Evolutionary conservation across 2,888 invertebrate genomes (phyloP).

Genomic region (Torymus auratus): DNA sequence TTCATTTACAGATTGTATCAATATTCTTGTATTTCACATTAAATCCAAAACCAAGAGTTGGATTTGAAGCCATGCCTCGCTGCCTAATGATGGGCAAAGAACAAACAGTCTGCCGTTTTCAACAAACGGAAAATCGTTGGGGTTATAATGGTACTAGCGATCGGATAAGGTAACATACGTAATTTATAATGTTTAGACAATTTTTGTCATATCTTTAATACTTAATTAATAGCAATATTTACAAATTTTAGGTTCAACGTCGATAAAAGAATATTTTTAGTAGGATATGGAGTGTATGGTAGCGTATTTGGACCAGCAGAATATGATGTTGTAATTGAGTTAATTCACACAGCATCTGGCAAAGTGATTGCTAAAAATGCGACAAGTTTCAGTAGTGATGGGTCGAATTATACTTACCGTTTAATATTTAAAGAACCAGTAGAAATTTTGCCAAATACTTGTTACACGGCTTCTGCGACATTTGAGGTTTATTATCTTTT

Average conservation of each 20-base stretch:
- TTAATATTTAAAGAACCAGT: conserved; percentile 91
- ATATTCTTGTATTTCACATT: conserved; percentile 85
- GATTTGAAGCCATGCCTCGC: conserved; percentile 84
- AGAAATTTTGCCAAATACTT: conserved; percentile 86
- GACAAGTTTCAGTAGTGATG: conserved; percentile 87
- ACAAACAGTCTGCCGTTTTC: conserved; percentile 85
- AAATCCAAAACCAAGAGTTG: conserved; percentile 86
- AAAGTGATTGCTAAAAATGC: conserved; percentile 86
- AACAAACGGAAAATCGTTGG: conserved; percentile 87
- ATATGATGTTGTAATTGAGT: conserved; percentile 87
- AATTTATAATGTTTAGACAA: neutral
- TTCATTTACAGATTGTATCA: conserved; percentile 80
- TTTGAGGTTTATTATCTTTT: conserved; percentile 78
- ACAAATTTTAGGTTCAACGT: conserved; percentile 83
- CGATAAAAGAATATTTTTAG: conserved; percentile 87
- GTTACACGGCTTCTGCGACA: conserved; percentile 89
- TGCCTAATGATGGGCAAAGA: conserved; percentile 89
- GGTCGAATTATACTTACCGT: conserved; percentile 86
- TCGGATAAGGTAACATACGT: conserved; percentile 80
- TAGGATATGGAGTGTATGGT: conserved; percentile 91
- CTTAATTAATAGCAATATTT: conserved; percentile 8
- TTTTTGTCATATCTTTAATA: neutral
- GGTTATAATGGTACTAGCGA: conserved; percentile 91
- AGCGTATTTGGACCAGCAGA: conserved; percentile 88
- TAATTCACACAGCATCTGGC: conserved; percentile 86